Evolutionary conservation across 2,888 invertebrate genomes (phyloP), one percentile per base, ranked within the genome.

Genomic region (Lypha dubia): DNA sequence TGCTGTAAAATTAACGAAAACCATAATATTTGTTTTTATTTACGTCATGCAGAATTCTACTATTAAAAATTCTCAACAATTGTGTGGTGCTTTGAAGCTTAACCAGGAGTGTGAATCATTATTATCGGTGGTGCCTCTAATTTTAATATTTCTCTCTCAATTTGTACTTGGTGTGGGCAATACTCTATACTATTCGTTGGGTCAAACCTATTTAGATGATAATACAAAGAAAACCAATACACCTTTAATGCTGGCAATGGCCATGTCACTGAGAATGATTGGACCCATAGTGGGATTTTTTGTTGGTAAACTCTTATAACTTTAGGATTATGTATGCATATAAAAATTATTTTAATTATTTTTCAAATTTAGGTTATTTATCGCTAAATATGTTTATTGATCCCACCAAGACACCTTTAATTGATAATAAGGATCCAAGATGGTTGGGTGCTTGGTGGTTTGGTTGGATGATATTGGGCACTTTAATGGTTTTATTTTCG

Each of bases 401-500:
- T 88, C 94, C 94, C 0, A 91, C 90, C 0, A 92, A 94, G 62
- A 94, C 94, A 9, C 95, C 95, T 0, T 89, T 94, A 9, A 94
- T 95, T 41, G 93, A 93, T 60, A 92, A 92, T 60, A 93, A 93
- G 77, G 94, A 95, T 90, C 95, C 95, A 2, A 92, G 95, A 86
- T 96, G 95, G 95, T 90, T 92, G 86, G 96, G 96, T 22, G 95
- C 96, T 11, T 96, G 95, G 95, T 96, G 96, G 96, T 91, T 95
- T n/a, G 95, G 95, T 15, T 94, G 94, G 94, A 93, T 94, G 28
- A 92, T 94, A 41, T 85, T 93, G 11, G 92, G 93, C 13, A 89
- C 91, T 0, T 89, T 94, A 0, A 94, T 95, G 93, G 91, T 94
- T 20, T 86, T 95, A 22, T 94, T 95, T 82, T 93, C 95, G 0